Conservation (phyloP, 2,888 invertebrate genomes). For the Netelia inedita region DNA sequence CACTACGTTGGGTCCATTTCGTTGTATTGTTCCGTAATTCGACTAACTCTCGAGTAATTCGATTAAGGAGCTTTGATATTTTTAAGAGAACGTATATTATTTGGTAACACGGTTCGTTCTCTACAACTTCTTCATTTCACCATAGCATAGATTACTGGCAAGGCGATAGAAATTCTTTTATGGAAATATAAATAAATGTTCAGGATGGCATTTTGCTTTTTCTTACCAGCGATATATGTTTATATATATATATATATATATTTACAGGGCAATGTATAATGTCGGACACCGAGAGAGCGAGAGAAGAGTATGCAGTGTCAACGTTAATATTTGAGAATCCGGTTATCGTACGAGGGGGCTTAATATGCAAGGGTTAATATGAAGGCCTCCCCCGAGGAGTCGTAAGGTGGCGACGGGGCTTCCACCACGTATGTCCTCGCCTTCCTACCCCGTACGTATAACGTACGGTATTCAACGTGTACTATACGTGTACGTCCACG, state of each 20-base stretch:
- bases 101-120: too few species aligned
- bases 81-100: neutral
- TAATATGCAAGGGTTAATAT: conserved; percentile 85
- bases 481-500: conserved; percentile 75
- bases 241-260: neutral
- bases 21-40: neutral
- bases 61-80: neutral
- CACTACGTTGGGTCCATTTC: neutral
- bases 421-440: conserved; percentile 62
- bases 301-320: conserved; percentile 74
- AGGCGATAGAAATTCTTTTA: too few species aligned
- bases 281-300: conserved; percentile 28
- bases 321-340: conserved; percentile 83
- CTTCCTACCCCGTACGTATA: conserved; percentile 58
- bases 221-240: neutral
- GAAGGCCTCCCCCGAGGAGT: conserved; percentile 84
- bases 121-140: too few species aligned
- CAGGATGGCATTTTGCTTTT: neutral
- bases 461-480: conserved; percentile 62
- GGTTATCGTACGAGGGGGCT: conserved; percentile 81
- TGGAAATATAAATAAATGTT: too few species aligned
- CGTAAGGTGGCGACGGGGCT: conserved; percentile 83
- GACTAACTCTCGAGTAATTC: neutral
- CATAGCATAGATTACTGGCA: too few species aligned
- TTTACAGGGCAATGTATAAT: neutral